Evolutionary conservation across 2,888 invertebrate genomes (phyloP).

Genomic region (Pristionchus japonicus): DNA sequence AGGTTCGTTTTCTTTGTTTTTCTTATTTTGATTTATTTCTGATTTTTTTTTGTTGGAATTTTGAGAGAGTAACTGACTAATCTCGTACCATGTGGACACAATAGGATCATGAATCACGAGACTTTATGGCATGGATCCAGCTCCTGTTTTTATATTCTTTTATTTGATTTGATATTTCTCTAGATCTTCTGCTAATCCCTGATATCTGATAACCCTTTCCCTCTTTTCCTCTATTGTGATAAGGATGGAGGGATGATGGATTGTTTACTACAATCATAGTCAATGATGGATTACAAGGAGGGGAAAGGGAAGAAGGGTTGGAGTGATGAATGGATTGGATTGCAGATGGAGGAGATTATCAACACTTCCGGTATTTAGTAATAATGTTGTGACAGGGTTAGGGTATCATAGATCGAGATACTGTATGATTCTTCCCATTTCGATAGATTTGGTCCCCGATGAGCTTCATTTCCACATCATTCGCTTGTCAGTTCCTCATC

Average conservation of each 20-base stretch:
- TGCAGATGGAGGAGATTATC: neutral
- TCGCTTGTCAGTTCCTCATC: neutral
- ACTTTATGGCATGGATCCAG: too few species aligned
- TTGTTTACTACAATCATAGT: conserved; percentile 38
- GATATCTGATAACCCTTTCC: neutral
- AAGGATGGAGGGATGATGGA: conserved; percentile 24
- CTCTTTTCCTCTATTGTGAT: conserved; percentile 44
- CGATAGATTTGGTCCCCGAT: neutral
- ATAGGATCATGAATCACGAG: neutral
- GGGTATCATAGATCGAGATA: neutral
- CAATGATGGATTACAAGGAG: conserved; percentile 31
- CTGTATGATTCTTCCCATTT: neutral
- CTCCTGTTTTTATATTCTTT: too few species aligned
- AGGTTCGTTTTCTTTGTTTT: conserved; percentile 78
- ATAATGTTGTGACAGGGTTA: neutral
- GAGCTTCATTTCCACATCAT: neutral
- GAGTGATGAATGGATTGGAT: conserved; percentile 18
- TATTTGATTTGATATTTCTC: too few species aligned
- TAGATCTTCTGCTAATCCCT: neutral
- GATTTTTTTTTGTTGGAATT: neutral
- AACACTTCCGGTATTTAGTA: neutral
- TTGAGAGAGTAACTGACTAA: neutral
- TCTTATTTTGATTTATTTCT: neutral
- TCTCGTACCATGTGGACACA: too few species aligned
- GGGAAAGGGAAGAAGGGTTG: neutral